Conservation (phyloP, 2,888 invertebrate genomes). For the Drosophila infuscata region DNA sequence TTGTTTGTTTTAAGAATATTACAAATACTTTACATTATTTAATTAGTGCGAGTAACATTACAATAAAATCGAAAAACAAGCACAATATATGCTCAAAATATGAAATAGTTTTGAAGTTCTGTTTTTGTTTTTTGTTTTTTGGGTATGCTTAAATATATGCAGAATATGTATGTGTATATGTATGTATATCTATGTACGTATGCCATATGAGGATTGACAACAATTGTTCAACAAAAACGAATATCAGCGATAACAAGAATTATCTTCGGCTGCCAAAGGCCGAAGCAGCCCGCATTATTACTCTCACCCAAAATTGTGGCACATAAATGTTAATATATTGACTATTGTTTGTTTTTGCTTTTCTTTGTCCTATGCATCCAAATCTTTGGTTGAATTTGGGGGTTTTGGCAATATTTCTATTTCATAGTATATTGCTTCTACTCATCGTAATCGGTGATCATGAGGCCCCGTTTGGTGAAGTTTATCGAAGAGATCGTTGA, state of each 20-base stretch:
- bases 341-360: slow-evolving; percentile 42
- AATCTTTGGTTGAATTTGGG: slow-evolving; percentile 46
- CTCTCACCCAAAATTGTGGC: slow-evolving; percentile 45
- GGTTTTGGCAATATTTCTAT: not conserved
- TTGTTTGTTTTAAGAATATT: slow-evolving; percentile 54
- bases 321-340: slow-evolving; percentile 53
- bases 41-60: slow-evolving; percentile 79
- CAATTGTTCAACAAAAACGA: slow-evolving; percentile 44
- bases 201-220: slow-evolving; percentile 43
- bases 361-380: slow-evolving; percentile 32
- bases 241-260: slow-evolving; percentile 63
- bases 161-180: slow-evolving; percentile 31
- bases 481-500: slow-evolving; percentile 62
- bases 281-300: slow-evolving; percentile 42
- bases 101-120: slow-evolving; percentile 37
- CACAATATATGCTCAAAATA: slow-evolving; percentile 65
- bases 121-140: slow-evolving; percentile 7
- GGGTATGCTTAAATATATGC: slow-evolving; percentile 37
- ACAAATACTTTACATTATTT: slow-evolving; percentile 66
- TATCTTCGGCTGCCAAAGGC: slow-evolving; percentile 43
- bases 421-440: slow-evolving; percentile 31
- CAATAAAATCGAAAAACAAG: slow-evolving; percentile 74
- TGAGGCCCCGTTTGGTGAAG: slow-evolving; percentile 78
- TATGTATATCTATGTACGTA: slow-evolving; percentile 32
- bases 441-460: slow-evolving; percentile 81